These are phyloP conservation scores for Pitta sordida DNA, from an alignment of 2,113 vertebrate species.

Conservation along the genomic window DNA sequence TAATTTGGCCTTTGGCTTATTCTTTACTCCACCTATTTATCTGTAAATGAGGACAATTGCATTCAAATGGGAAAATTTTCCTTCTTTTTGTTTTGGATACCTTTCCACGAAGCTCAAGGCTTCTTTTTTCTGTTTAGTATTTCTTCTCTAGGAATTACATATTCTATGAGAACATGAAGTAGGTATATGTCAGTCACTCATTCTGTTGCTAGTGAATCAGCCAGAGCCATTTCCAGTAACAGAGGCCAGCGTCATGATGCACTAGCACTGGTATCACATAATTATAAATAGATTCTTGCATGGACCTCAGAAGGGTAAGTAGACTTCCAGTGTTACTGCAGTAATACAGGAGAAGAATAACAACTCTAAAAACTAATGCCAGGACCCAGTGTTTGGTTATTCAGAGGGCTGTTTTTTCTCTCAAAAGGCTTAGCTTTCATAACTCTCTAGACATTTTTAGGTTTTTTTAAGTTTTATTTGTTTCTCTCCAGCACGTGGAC, in stretches of 20 bases:
- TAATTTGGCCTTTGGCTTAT: neutral
- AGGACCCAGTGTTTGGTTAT: neutral
- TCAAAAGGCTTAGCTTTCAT: neutral
- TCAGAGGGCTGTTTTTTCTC: slow-evolving; percentile 22
- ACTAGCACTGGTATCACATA: neutral
- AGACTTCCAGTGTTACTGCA: neutral
- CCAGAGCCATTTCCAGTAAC: slow-evolving; percentile 44
- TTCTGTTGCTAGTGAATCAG: neutral
- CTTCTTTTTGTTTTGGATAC: neutral
- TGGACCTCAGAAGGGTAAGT: neutral
- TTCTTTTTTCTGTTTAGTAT: neutral
- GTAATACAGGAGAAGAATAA: neutral
- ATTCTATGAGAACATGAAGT: no score
- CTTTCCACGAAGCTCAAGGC: neutral
- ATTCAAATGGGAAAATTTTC: neutral
- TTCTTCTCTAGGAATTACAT: neutral
- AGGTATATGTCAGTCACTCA: neutral
- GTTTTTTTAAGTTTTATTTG: neutral
- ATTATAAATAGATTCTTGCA: slow-evolving; percentile 53
- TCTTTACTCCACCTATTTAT: neutral
- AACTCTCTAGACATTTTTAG: neutral
- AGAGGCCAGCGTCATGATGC: neutral
- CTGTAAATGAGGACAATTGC: neutral
- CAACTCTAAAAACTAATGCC: neutral
- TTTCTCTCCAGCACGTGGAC: neutral